Base-by-base conservation (phyloP, 92 coral and sea anemone species). In the Epizoanthus ramosus region DNA sequence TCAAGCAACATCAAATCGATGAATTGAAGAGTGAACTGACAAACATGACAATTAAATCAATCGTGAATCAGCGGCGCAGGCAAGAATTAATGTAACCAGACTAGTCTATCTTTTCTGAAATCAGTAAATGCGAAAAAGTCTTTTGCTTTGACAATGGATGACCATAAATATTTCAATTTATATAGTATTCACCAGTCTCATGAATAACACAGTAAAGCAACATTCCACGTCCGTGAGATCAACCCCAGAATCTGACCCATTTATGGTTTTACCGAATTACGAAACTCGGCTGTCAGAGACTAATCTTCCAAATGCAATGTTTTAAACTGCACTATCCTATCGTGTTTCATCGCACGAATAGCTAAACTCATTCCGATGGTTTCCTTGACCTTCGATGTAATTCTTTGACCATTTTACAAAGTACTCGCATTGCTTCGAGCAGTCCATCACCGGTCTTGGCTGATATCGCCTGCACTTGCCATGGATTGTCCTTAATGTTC, bases 381-480 rank as follows among this genome's bases (percentile, higher is more conserved):
- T 77, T 77, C 6, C 82, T 77, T 13, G 56, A 37, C 13, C 64
- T 68, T 24, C 82, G 47, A 57, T 77, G 82, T 41, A 77, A 43
- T 35, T 77, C 82, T 61, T 77, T 77, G 6, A 77, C 82, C 82
- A 77, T 77, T 41, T 77, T 77, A 23, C 82, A 77, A 63, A 77
- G 82, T 59, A 43, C 82, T 77, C 82, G 21, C 82, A 77, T 77
- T n/a, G 82, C 82, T 60, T 77, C 82, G n/a, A 61, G 82, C 3
- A 77, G 15, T 22, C 82, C 82, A 63, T 77, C 82, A 0, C 82
- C 82, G 5, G 82, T 77, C 71, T 77, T 77, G 0, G 82, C 82
- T 22, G 82, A 77, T 60, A 77, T 77, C 7, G 82, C 82, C 58
- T 77, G 82, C 1, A 77, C 82, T 61, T 77, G 82, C 82, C 82